Conservation (phyloP, 2,113 vertebrate species). For the Sprattus sprattus region DNA sequence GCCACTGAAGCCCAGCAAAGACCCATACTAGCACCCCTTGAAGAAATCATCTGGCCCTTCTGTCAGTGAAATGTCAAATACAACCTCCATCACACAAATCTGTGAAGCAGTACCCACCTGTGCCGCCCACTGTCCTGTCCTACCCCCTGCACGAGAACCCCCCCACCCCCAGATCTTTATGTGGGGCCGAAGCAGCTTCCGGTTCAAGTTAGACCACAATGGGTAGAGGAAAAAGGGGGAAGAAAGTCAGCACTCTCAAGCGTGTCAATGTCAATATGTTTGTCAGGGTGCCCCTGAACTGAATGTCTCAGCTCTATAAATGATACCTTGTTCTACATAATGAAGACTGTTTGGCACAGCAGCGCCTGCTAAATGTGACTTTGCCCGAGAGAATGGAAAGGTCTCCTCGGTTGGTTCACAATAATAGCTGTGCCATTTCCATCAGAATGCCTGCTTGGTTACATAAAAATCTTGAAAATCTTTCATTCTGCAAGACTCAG, state of each 20-base stretch:
- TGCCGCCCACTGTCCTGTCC: too few relatives aligned
- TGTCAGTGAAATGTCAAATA: background rate
- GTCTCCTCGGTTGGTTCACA: conserved; percentile 59
- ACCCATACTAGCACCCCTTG: background rate
- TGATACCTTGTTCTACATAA: conserved; percentile 67
- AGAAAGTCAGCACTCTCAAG: conserved; percentile 50
- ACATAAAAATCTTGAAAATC: background rate
- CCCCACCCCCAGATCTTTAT: background rate
- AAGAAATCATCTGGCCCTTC: background rate
- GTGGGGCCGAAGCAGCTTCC: conserved; percentile 14
- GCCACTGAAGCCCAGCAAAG: background rate
- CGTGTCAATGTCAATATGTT: conserved; percentile 67
- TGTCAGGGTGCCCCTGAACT: conserved; percentile 64
- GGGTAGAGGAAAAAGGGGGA: conserved; percentile 40
- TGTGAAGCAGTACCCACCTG: background rate
- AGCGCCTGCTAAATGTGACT: conserved; percentile 57
- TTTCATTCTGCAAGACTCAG: background rate
- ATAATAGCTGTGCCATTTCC: conserved; percentile 65
- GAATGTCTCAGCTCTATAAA: conserved; percentile 58
- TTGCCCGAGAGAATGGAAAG: conserved; percentile 62
- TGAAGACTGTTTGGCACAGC: conserved; percentile 56
- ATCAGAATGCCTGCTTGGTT: conserved; percentile 32
- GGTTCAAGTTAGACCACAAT: conserved; percentile 55
- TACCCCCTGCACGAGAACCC: too few relatives aligned
- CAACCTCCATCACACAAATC: background rate